A percentile compares a stretch with the other conserved stretches of the same genome.
These are phyloP conservation scores for Sander vitreus DNA, from an alignment of 2,113 vertebrate species.

Conservation along the genomic window DNA sequence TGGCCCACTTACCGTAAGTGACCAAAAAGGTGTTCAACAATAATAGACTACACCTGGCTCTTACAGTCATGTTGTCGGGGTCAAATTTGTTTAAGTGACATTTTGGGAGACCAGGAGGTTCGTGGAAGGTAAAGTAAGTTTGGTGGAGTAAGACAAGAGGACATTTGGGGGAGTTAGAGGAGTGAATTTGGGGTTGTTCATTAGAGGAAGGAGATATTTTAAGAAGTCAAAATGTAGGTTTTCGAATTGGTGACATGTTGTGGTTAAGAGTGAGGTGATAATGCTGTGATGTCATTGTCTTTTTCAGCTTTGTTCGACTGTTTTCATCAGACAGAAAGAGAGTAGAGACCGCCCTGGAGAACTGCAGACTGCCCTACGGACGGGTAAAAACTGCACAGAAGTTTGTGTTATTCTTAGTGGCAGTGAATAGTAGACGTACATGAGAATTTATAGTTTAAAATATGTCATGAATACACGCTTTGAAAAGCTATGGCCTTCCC, in stretches of 20 bases:
- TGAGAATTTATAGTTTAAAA: background rate
- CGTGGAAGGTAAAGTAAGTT: background rate
- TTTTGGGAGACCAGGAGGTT: background rate
- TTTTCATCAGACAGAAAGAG: constrained; percentile 96
- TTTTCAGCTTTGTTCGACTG: constrained; percentile 91
- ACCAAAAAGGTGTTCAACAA: no score
- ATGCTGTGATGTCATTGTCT: constrained; percentile 15
- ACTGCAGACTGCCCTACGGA: constrained; percentile 92
- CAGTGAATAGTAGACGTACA: background rate
- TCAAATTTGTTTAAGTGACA: background rate
- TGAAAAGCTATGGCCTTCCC: background rate
- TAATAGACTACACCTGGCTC: no score
- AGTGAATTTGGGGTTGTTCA: background rate
- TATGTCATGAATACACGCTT: background rate
- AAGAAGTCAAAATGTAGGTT: background rate
- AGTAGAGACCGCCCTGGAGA: constrained; percentile 93
- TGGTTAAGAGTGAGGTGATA: constrained; percentile 7
- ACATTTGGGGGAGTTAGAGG: background rate
- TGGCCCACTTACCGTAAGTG: no score
- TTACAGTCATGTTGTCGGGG: background rate
- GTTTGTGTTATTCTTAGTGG: background rate
- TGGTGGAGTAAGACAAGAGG: background rate
- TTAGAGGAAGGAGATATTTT: constrained; percentile 1
- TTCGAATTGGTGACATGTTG: background rate
- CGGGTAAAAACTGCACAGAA: constrained; percentile 85